A percentile compares a stretch with the other conserved stretches of the same genome.
phyloP scores from a whole-genome alignment of 2,888 invertebrate genomes.

The Stenichneumon culpator region DNA sequence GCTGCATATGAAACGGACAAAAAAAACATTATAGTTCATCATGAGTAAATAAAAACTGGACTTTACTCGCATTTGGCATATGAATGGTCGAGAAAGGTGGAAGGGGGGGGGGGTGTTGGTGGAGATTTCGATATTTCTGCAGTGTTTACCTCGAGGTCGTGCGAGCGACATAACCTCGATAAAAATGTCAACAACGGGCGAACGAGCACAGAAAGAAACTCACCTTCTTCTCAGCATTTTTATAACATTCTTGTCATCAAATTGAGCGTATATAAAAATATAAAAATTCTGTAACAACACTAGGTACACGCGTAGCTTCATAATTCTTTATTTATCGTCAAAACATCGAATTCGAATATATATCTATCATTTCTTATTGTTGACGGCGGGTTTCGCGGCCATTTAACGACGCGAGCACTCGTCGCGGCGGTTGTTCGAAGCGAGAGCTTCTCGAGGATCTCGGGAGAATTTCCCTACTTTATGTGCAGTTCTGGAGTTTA shows the following conservation, averaged over 20 bases:
- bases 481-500: too few relatives aligned
- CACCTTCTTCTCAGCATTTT: constrained; percentile 53
- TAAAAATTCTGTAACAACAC: constrained; percentile 77
- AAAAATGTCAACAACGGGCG: constrained; percentile 42
- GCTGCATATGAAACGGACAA: constrained; percentile 67
- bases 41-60: not conserved
- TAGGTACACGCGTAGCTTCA: constrained; percentile 81
- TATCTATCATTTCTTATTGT: constrained; percentile 74
- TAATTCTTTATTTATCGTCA: constrained; percentile 77
- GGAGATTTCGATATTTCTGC: constrained; percentile 36
- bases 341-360: constrained; percentile 75
- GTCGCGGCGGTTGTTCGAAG: not conserved
- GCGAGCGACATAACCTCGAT: constrained; percentile 62
- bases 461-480: too few relatives aligned
- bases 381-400: constrained; percentile 68
- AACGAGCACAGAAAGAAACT: constrained; percentile 33
- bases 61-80: not conserved
- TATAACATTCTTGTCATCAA: constrained; percentile 52
- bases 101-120: not conserved
- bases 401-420: constrained; percentile 56
- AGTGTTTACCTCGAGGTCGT: constrained; percentile 30
- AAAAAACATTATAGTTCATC: constrained; percentile 1
- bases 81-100: too few relatives aligned
- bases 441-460: not conserved
- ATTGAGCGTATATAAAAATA: constrained; percentile 77